Evolutionary conservation across 1,140 invertebrate genomes (phyloP).

Genomic region (Battus philenor): DNA sequence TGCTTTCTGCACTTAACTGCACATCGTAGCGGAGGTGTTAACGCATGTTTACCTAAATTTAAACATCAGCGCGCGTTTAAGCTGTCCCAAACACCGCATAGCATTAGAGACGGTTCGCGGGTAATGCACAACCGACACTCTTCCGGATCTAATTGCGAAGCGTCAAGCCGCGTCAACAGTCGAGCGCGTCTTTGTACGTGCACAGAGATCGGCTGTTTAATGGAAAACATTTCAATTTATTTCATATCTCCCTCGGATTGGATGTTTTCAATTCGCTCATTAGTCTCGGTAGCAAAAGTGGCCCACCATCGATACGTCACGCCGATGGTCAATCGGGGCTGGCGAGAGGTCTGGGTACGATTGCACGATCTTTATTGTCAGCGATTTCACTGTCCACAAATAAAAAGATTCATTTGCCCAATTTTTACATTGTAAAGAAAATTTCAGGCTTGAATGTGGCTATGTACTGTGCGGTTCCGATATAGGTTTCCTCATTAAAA

Average conservation of each 20-base stretch:
- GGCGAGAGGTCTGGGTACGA: slow-evolving; percentile 41
- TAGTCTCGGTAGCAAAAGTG: slow-evolving; percentile 46
- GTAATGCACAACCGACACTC: slow-evolving; percentile 34
- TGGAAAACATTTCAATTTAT: slow-evolving; percentile 31
- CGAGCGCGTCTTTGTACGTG: slow-evolving; percentile 17
- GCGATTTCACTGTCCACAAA: slow-evolving; percentile 29
- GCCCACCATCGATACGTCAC: slow-evolving; percentile 47
- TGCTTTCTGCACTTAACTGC: slow-evolving; percentile 11
- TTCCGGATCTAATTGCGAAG: slow-evolving; percentile 63
- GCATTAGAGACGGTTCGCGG: slow-evolving; percentile 43
- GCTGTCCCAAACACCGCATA: slow-evolving; percentile 22
- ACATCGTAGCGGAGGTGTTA: slow-evolving; percentile 12
- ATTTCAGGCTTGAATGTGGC: too few species aligned
- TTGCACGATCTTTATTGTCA: slow-evolving; percentile 42
- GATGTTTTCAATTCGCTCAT: slow-evolving; percentile 44
- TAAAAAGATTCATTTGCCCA: too few species aligned
- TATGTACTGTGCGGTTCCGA: too few species aligned
- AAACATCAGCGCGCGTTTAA: slow-evolving; percentile 19
- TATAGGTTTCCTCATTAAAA: too few species aligned
- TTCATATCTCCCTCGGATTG: slow-evolving; percentile 32
- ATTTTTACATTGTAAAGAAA: too few species aligned
- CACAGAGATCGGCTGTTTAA: slow-evolving; percentile 19
- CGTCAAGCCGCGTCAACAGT: slow-evolving; percentile 38
- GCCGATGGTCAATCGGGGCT: slow-evolving; percentile 63
- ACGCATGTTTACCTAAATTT: slow-evolving; percentile 17